Evolutionary conservation across 2,797 vertebrate genomes (phyloP).

Genomic region (Champsocephalus esox): DNA sequence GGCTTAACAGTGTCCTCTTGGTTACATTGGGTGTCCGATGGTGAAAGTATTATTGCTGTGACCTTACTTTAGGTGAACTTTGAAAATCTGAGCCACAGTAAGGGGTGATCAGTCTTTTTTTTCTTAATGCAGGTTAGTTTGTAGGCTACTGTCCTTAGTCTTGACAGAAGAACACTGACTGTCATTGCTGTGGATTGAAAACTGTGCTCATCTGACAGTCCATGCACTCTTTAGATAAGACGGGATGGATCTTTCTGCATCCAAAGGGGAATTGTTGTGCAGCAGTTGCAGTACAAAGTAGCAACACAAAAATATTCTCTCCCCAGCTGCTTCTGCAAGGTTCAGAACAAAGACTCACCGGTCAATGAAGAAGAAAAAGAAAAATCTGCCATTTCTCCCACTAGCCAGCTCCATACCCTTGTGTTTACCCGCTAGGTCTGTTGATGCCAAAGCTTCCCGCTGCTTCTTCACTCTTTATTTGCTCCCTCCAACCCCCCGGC

Average conservation of each 20-base stretch:
- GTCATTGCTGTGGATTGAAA: conserved; percentile 9
- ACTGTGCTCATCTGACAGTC: conserved; percentile 2
- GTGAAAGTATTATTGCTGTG: background rate
- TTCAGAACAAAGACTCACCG: conserved; percentile 33
- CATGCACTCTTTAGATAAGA: conserved; percentile 1
- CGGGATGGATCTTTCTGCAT: background rate
- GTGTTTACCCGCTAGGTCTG: conserved; percentile 8
- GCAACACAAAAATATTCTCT: background rate
- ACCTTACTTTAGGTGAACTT: conserved; percentile 32
- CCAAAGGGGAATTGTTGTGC: background rate
- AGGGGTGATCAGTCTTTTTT: background rate
- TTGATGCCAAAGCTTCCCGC: conserved; percentile 23
- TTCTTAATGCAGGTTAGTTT: background rate
- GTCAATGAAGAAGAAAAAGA: conserved; percentile 14
- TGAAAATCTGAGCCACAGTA: conserved; percentile 13
- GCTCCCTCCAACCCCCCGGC: conserved; percentile 5
- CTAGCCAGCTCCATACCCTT: conserved; percentile 7
- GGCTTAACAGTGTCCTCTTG: background rate
- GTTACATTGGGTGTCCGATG: background rate
- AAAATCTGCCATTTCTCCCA: conserved; percentile 2
- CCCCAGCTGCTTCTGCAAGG: background rate
- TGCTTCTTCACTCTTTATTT: conserved; percentile 16
- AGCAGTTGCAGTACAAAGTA: conserved; percentile 6
- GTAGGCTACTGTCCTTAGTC: background rate
- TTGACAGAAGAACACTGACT: background rate